Conservation (phyloP, 2,797 vertebrate species). For the Harpagifer antarcticus region DNA sequence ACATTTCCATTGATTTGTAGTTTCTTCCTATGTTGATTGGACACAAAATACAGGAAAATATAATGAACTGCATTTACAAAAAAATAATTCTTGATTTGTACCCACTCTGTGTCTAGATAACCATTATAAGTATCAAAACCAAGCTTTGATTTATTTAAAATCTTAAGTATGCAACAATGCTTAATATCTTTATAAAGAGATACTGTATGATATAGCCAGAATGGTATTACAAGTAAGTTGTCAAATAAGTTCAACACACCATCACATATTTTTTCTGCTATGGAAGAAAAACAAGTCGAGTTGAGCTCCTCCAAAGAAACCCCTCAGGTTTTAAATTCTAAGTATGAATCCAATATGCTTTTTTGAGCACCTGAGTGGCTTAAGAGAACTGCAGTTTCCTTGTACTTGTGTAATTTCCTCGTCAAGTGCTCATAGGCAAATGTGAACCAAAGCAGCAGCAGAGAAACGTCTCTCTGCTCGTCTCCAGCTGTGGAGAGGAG, state of each 20-base stretch:
- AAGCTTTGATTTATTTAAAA: background rate
- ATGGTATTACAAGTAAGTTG: background rate
- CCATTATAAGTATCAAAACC: background rate
- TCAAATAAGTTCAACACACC: background rate
- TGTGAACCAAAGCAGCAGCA: slow-evolving; percentile 37
- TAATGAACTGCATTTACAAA: background rate
- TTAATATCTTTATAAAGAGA: background rate
- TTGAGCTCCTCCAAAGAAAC: background rate
- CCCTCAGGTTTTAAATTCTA: background rate
- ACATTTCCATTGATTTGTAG: background rate
- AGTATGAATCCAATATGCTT: slow-evolving; percentile 11
- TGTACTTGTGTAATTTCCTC: slow-evolving; percentile 48
- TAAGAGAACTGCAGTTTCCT: slow-evolving; percentile 40
- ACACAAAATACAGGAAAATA: background rate
- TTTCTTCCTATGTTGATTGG: background rate
- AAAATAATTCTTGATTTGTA: background rate
- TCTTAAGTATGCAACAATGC: background rate
- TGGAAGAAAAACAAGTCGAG: background rate
- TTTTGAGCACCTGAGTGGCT: slow-evolving; percentile 18
- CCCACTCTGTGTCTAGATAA: background rate
- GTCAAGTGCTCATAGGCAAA: slow-evolving; percentile 52
- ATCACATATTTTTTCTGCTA: background rate
- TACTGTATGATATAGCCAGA: background rate
- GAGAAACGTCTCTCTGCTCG: slow-evolving; percentile 39
- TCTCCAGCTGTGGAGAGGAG: slow-evolving; percentile 50